Base-by-base conservation (phyloP, 37 sponge, comb jelly and placozoan genomes). In the Petrosia ficiformis region DNA sequence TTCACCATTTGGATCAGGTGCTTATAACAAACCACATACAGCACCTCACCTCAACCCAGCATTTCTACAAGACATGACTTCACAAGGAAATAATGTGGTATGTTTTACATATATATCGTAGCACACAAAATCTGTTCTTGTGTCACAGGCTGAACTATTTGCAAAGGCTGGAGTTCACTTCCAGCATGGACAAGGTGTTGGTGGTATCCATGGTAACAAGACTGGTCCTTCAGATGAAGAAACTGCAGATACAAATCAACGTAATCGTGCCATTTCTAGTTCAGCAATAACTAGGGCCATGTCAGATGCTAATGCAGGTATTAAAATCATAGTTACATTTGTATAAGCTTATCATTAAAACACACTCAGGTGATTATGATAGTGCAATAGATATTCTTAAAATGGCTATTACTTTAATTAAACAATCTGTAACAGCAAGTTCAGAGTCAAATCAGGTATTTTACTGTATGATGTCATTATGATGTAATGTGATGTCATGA, bases 31-130 rank as follows among this genome's bases (percentile, higher is more conserved):
- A 48, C 54, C 54, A 48, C 14, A 14, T 14, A 59, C 42, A 16
- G 92, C 96, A 52, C 84, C 96, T 33, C 96, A 96, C 61, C 85
- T 95, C 41, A 95, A 95, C 72, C 96, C 96, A 0, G 96, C 96
- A 42, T 90, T 95, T 88, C 78, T 95, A 42, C 88, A 84, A 40
- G 44, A 59, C 21, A 77, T 71, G 65, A 77, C 73, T 78, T 26
- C 33, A 0, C 66, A 70, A 60, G 79, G 66, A 42, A 66, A 65
- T n/a, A 77, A 10, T 33, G 28, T 40, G 56, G 73, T 77, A 34
- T 3, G 36, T 67, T 58, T 43, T 58, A 26, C 79, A 5, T n/a
- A n/a, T n/a, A n/a, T n/a, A n/a, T n/a, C n/a, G n/a, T n/a, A n/a
- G n/a, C n/a, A n/a, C n/a, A n/a, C n/a, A n/a, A n/a, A n/a, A n/a